Conservation (phyloP, 2,888 invertebrate species). For the Hetaerina titia region DNA sequence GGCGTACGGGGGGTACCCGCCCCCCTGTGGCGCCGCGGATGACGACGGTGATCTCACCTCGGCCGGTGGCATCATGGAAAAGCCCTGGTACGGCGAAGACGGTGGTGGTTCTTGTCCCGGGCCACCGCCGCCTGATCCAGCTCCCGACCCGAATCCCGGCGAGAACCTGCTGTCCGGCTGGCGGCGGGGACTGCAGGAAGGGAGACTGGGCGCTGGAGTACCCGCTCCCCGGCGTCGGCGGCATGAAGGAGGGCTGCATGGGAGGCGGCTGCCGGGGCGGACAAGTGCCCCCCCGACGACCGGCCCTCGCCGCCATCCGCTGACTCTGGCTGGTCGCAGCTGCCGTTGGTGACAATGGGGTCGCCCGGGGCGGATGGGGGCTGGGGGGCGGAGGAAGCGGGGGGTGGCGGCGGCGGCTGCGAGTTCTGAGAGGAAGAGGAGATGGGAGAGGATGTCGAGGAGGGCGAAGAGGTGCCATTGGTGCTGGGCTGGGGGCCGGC, state of each 20-base stretch:
- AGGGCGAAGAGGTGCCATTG: constrained; percentile 70
- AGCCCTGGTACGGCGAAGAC: constrained; percentile 44
- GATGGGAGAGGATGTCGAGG: constrained; percentile 77
- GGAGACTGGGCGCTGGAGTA: constrained; percentile 85
- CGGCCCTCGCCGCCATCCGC: constrained; percentile 25
- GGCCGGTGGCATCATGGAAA: constrained; percentile 31
- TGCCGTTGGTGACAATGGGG: constrained; percentile 30
- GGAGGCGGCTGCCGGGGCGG: constrained; percentile 74
- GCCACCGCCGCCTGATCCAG: not conserved
- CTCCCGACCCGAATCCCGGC: constrained; percentile 39
- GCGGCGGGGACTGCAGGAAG: constrained; percentile 81
- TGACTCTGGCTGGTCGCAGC: not conserved
- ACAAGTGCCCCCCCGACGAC: constrained; percentile 7
- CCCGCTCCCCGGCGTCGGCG: constrained; percentile 82
- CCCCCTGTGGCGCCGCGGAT: not conserved
- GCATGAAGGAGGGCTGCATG: constrained; percentile 78
- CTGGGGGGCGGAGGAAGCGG: not conserved
- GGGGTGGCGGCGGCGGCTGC: not conserved
- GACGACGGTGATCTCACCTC: constrained; percentile 55
- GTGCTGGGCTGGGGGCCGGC: constrained; percentile 75
- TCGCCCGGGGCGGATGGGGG: not conserved
- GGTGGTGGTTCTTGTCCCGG: constrained; percentile 26
- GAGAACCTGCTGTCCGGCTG: constrained; percentile 69
- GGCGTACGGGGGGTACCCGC: constrained; percentile 5
- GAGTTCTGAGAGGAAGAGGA: constrained; percentile 79